Base-by-base conservation (phyloP, 2,797 vertebrate species). In the Tragopan temminckii region DNA sequence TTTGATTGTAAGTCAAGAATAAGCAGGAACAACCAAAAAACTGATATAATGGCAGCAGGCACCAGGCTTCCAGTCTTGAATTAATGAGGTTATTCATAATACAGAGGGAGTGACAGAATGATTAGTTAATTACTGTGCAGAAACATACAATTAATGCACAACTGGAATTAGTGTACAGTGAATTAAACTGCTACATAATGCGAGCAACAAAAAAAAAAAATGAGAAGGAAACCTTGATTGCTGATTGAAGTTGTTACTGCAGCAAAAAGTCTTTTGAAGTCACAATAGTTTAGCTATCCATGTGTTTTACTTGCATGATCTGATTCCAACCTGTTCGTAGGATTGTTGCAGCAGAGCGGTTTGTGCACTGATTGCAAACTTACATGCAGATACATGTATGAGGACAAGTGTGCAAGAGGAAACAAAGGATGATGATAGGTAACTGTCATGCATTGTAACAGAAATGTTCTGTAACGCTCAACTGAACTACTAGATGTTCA, bases 1-100 rank as follows among this genome's bases (percentile, higher is more conserved):
- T 97, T 96, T 98, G 97, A 97, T 97, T 97, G 83, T 97, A 97
- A 98, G 97, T 97, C 97, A 97, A 97, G 95, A 96, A 93, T 79
- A 89, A 97, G 83, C 89, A 89, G 71, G 95, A 82, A 52, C 63
- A 84, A 66, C 61, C 17, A 67, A 94, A 80, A 55, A 85, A 89
- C 66, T 74, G 61, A 93, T 59, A 90, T 58, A 74, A 85, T 94
- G 88, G 95, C 88, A 95, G 88, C 92, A 92, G 74, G 80, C 92
- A 90, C 76, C 79, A 94, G 94, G 90, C 91, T 94, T 70, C 95
- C 84, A 70, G 89, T 79, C 92, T 81, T 74, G 96, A 97, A 96
- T 97, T 97, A 96, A 98, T 95, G 92, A 97, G 95, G 82, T 94
- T 97, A 95, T 89, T 97, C 96, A 93, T 95, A 97, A 97, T 88